Conservation (phyloP, 2,888 invertebrate genomes). For the Caenorhabditis doughertyi region DNA sequence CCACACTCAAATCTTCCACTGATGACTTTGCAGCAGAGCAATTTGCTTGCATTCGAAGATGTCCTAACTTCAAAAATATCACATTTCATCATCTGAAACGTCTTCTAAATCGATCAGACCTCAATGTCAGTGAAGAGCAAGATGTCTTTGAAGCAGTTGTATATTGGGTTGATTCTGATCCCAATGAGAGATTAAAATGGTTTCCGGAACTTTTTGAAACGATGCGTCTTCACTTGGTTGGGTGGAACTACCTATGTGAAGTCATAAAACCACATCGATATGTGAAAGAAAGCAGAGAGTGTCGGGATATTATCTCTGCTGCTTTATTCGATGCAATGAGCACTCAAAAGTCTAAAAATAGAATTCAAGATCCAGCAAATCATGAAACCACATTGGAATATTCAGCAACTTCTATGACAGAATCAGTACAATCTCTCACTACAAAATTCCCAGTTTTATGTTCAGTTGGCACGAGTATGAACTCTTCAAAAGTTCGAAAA, state of each 20-base stretch:
- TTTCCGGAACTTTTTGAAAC: slow-evolving; percentile 67
- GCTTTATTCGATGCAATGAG: slow-evolving; percentile 80
- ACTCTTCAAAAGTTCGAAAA: slow-evolving; percentile 82
- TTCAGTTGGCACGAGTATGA: neutral
- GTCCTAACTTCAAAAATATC: slow-evolving; percentile 72
- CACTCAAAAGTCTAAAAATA: slow-evolving; percentile 4
- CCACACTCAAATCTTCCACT: slow-evolving; percentile 69
- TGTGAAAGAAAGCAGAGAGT: slow-evolving; percentile 75
- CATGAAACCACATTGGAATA: slow-evolving; percentile 36
- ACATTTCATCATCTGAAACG: slow-evolving; percentile 69
- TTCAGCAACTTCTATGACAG: slow-evolving; percentile 68
- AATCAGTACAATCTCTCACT: slow-evolving; percentile 19
- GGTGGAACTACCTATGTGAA: slow-evolving; percentile 82
- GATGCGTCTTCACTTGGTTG: slow-evolving; percentile 83
- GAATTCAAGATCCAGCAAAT: slow-evolving; percentile 1
- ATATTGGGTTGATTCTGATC: slow-evolving; percentile 83
- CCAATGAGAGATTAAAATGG: slow-evolving; percentile 76
- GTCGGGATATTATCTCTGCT: slow-evolving; percentile 84
- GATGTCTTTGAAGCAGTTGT: slow-evolving; percentile 84
- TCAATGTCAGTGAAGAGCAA: slow-evolving; percentile 73
- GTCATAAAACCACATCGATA: slow-evolving; percentile 70
- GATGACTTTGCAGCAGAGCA: slow-evolving; percentile 75
- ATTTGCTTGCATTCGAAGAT: slow-evolving; percentile 51
- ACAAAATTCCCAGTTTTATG: slow-evolving; percentile 3
- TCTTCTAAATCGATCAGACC: slow-evolving; percentile 72